Percentiles rank a stretch among this genome's conserved stretches.
phyloP scores from a whole-genome alignment of 1,140 invertebrate species.

The Phenacoccus solenopsis region DNA sequence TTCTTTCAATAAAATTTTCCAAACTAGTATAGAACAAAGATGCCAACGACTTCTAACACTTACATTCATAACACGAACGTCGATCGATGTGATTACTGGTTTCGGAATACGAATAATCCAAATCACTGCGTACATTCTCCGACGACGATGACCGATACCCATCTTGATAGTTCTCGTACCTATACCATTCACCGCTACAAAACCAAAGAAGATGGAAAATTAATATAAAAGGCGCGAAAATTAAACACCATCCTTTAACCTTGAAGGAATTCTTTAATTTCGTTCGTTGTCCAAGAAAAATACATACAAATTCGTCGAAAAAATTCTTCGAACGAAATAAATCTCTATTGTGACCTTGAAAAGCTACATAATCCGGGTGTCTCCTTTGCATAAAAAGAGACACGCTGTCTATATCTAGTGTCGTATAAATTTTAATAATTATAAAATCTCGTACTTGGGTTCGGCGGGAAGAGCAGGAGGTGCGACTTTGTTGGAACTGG shows the following conservation, averaged over 20 bases:
- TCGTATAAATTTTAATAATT: no score
- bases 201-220: neutral
- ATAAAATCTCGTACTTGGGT: neutral
- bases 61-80: constrained; percentile 7
- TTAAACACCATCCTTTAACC: no score
- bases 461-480: neutral
- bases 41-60: no score
- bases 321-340: no score
- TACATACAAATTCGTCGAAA: no score
- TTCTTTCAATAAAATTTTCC: no score
- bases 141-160: constrained; percentile 5
- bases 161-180: constrained; percentile 5
- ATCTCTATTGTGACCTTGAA: neutral
- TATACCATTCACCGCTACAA: neutral
- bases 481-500: neutral
- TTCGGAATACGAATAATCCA: constrained; percentile 14
- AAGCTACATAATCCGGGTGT: neutral
- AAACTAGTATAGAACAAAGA: no score
- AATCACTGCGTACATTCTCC: constrained; percentile 1
- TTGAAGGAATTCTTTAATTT: no score
- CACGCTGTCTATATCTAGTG: neutral
- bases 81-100: neutral
- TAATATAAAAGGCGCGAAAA: no score
- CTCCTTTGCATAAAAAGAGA: neutral
- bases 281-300: no score